phyloP scores from a whole-genome alignment of 2,113 vertebrate species.

The Indicator maculatus region DNA sequence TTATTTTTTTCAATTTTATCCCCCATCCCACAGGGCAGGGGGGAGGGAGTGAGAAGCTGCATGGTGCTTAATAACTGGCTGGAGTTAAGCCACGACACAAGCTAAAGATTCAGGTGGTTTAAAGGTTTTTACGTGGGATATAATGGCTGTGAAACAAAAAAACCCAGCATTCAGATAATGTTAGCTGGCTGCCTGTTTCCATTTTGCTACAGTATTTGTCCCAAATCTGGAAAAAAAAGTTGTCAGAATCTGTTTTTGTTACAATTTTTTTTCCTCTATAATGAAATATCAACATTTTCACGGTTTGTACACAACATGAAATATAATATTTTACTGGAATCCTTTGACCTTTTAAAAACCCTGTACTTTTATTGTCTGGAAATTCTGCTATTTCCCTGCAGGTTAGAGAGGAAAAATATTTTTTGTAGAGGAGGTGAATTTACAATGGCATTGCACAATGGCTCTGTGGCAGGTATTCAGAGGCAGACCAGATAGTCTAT shows the following conservation, averaged over 20 bases:
- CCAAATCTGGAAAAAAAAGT: not conserved
- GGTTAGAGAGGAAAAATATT: constrained; percentile 34
- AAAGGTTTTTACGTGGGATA: not conserved
- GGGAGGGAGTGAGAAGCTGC: not conserved
- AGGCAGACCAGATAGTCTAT: not conserved
- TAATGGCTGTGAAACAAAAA: not conserved
- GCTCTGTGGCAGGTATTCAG: constrained; percentile 27
- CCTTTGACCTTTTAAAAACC: constrained; percentile 71
- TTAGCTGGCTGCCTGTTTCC: not conserved
- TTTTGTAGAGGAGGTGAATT: constrained; percentile 45
- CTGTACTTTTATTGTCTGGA: constrained; percentile 61
- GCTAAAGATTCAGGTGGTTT: not conserved
- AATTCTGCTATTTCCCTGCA: constrained; percentile 60
- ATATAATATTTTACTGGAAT: constrained; percentile 62
- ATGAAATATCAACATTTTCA: constrained; percentile 66
- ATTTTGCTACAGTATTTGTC: not conserved
- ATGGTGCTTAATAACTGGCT: not conserved
- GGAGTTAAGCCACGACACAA: not conserved
- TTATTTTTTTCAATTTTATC: not conserved
- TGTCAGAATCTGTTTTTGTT: constrained; percentile 51
- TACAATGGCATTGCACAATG: constrained; percentile 3
- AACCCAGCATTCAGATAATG: not conserved
- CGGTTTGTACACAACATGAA: constrained; percentile 57
- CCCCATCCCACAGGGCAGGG: too few species aligned
- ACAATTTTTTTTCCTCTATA: not conserved